phyloP scores from a whole-genome alignment of 2,888 invertebrate genomes.

The Limenitis camilla region DNA sequence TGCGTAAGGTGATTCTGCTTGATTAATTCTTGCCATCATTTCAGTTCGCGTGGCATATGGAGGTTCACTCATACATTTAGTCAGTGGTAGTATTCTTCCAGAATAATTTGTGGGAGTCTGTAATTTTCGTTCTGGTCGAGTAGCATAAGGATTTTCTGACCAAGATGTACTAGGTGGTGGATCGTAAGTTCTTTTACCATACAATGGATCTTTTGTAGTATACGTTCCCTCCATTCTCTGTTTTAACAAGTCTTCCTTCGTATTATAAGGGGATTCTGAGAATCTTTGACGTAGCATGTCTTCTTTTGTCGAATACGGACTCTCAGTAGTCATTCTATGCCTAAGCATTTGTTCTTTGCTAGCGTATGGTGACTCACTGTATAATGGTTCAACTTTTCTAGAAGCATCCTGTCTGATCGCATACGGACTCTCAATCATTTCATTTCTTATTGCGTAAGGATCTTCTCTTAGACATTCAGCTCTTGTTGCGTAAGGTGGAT shows the following conservation, averaged over 20 bases:
- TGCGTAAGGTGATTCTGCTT: conserved; percentile 58
- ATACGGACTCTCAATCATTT: conserved; percentile 35
- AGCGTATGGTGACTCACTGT: conserved; percentile 62
- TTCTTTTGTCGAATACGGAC: conserved; percentile 66
- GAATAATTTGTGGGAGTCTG: conserved; percentile 59
- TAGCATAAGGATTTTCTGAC: conserved; percentile 58
- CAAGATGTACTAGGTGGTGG: conserved; percentile 61
- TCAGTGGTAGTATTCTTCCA: conserved; percentile 58
- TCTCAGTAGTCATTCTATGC: conserved; percentile 56
- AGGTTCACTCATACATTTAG: conserved; percentile 68
- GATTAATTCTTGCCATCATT: conserved; percentile 58
- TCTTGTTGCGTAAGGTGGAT: conserved; percentile 50
- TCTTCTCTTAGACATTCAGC: conserved; percentile 39
- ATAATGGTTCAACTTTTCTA: conserved; percentile 51
- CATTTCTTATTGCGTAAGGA: conserved; percentile 34
- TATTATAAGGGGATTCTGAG: conserved; percentile 68
- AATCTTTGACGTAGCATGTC: conserved; percentile 69
- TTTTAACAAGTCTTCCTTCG: conserved; percentile 66
- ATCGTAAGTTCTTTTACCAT: conserved; percentile 63
- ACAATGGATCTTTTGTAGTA: conserved; percentile 51
- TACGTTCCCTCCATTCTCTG: conserved; percentile 56
- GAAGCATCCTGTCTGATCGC: conserved; percentile 34
- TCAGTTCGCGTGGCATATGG: conserved; percentile 62
- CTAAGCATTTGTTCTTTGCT: conserved; percentile 65
- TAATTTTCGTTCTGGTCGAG: conserved; percentile 59